Evolutionary conservation across 2,888 invertebrate genomes (phyloP).

Genomic region (Xestia rhomboidea): DNA sequence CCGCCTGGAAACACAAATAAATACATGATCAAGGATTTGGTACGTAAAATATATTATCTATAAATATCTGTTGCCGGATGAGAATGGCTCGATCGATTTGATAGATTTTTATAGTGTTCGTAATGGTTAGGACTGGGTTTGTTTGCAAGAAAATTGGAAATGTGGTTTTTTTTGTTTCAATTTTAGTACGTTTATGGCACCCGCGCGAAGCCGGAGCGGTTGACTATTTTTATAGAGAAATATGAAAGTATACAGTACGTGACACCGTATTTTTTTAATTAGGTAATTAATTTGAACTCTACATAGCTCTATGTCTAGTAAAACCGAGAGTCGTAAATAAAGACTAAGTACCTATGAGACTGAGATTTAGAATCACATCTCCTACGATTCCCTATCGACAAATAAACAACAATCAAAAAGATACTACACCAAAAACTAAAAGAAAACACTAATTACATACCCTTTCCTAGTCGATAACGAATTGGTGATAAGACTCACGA

Average conservation of each 20-base stretch:
- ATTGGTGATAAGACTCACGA: neutral
- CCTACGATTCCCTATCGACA: neutral
- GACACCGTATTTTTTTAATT: neutral
- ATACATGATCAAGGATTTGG: neutral
- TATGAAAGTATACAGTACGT: neutral
- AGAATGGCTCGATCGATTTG: neutral
- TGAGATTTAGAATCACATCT: neutral
- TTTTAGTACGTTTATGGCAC: neutral
- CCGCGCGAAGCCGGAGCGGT: neutral
- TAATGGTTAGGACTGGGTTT: neutral
- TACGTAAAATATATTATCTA: neutral
- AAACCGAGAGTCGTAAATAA: rapidly evolving
- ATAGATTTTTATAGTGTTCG: neutral
- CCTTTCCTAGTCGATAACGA: neutral
- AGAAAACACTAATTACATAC: neutral
- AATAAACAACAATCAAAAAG: neutral
- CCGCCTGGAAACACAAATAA: conserved; percentile 5
- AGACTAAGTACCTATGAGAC: rapidly evolving
- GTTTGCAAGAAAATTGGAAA: neutral
- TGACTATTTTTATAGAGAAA: neutral
- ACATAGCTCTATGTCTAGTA: neutral
- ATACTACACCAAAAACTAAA: neutral
- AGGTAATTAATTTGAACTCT: neutral
- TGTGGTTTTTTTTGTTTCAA: neutral
- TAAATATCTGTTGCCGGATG: neutral